Base-by-base conservation (phyloP, 1,140 invertebrate species). In the Parapsyche elsis region DNA sequence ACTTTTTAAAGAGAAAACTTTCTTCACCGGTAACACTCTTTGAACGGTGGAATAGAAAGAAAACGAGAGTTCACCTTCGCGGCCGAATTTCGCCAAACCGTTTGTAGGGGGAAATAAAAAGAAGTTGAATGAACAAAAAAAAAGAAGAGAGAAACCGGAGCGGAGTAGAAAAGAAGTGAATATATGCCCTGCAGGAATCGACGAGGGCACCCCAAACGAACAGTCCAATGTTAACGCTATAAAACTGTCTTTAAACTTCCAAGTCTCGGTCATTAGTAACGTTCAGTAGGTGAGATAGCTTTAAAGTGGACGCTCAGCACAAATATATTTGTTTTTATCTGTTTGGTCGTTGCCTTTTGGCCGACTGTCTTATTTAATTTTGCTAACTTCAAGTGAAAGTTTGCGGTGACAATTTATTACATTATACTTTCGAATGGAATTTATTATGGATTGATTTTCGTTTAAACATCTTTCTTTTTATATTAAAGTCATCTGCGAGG, bases 1-100 rank as follows among this genome's bases (percentile, higher is more conserved):
- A 83, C 77, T 83, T 83, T 79, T 83, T 83, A 81, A 83, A 83
- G 78, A 80, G 80, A 80, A 83, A 83, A 83, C 82, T 83, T 83
- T 81, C 70, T 64, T 38, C 59, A 74, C 82, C 82, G 82, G 82
- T 83, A 81, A 81, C 80, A 81, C 75, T 81, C 23, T 44, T 53
- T 21, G 49, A 73, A 71, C 74, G 78, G 73, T 46, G 67, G 76
- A 76, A 80, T n/a, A 64, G 73, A 74, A 71, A 79, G 67, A 83
- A 83, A 80, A 46, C 73, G 73, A 76, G 73, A 78, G 78, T 83
- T 81, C 59, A 83, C 82, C 82, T 83, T 83, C 78, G 75, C 44
- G 75, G 26, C 38, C 49, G 77, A 78, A 67, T 78, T 44, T 21
- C 79, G 57, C 78, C 46, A 30, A 61, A 30, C 5, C 57, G 75